phyloP scores from a whole-genome alignment of 2,888 invertebrate species.

The Chrysolina haemoptera region DNA sequence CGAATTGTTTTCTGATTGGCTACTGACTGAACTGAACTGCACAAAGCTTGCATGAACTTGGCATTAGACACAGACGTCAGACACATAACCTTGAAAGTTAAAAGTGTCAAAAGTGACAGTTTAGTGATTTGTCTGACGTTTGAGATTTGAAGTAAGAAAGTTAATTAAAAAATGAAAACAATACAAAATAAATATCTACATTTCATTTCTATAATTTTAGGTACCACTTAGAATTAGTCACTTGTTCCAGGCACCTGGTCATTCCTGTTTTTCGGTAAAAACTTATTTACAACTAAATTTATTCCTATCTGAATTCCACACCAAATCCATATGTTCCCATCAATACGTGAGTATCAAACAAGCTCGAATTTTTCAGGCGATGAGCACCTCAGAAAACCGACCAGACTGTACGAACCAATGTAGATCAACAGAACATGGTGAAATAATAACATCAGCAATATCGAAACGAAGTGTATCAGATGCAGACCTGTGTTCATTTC shows the following conservation, averaged over 20 bases:
- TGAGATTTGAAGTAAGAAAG: not conserved
- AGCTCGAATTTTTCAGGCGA: not conserved
- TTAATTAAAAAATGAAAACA: not conserved
- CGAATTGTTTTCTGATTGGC: too few species aligned
- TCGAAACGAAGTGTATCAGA: conserved; percentile 77
- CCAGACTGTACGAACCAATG: conserved; percentile 76
- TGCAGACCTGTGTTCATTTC: conserved; percentile 71
- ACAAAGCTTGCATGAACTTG: too few species aligned
- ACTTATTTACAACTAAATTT: not conserved
- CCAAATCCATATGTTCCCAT: conserved; percentile 1
- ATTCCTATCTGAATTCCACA: not conserved
- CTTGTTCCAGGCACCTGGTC: not conserved
- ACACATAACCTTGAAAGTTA: not conserved
- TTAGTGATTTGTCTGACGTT: not conserved
- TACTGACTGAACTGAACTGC: too few species aligned
- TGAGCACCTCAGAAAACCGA: conserved; percentile 13
- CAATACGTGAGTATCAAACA: not conserved
- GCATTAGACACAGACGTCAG: too few species aligned
- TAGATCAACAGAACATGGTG: conserved; percentile 73
- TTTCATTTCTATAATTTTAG: not conserved
- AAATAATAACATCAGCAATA: conserved; percentile 76
- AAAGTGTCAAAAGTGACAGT: not conserved
- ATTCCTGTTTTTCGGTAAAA: not conserved
- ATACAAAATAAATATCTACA: not conserved
- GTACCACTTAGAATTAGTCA: not conserved